Evolutionary conservation across 2,888 invertebrate genomes (phyloP), one percentile per base, ranked within the genome.

Genomic region (Yponomeuta cagnagella): DNA sequence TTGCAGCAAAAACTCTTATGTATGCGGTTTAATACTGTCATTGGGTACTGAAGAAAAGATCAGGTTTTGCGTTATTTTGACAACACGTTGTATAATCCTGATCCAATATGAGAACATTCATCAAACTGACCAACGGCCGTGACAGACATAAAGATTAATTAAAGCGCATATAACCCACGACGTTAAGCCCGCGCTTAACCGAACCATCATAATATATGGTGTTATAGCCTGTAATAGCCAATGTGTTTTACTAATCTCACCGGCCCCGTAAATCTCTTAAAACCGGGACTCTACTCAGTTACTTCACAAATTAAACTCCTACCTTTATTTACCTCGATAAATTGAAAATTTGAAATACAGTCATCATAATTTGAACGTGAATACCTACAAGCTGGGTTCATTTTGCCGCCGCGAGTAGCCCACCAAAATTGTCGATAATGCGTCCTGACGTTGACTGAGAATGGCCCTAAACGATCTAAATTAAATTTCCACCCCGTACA

Each of bases 91-190:
- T 43, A 43, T 43, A 43, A 15, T 58, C 15, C 52, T 0, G 52
- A 58, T 58, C 5, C 15, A 15, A 58, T 58, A 58, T 58, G 52
- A 58, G 15, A 15, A 15, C 52, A 58, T 58, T 15, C 52, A 58
- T 58, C 52, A 58, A 58, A 15, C 15, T 2, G 52, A 12, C 6
- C 52, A 15, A 58, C 52, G 15, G 2, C 52, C 52, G 15, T 58
- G 52, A 58, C 52, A 58, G 52, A 15, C 52, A 58, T 58, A 58
- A 58, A 58, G 52, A 58, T 58, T 58, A 58, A 58, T 58, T 58
- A 58, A 58, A 58, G 15, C 52, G 52, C 52, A 58, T 58, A 58
- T 58, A 58, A 58, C 52, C 52, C 52, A 58, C 52, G 15, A 12
- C 52, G 52, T 15, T 58, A 58, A 58, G 5, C 52, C 52, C 52